Conservation (phyloP, 2,797 vertebrate genomes). For the Meda fulgida region DNA sequence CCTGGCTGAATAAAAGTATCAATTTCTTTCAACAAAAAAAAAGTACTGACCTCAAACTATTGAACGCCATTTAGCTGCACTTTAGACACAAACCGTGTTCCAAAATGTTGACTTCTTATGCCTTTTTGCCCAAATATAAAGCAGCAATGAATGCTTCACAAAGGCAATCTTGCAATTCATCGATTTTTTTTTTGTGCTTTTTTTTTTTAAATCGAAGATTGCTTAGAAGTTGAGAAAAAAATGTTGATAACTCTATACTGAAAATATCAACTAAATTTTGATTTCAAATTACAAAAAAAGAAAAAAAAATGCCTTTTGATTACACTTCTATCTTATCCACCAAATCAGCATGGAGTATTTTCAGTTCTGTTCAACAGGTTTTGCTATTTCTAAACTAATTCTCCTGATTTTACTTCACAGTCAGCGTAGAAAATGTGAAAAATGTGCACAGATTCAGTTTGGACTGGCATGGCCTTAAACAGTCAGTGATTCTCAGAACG, state of each 20-base stretch:
- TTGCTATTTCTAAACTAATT: not conserved
- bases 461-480: not conserved
- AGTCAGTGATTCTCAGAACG: constrained; percentile 7
- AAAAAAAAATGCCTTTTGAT: not conserved
- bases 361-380: not conserved
- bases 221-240: too few species aligned
- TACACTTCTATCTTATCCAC: not conserved
- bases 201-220: too few species aligned
- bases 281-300: not conserved
- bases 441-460: not conserved
- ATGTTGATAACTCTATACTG: not conserved
- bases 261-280: not conserved
- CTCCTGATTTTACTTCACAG: not conserved
- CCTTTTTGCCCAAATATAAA: not conserved
- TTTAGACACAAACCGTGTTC: not conserved
- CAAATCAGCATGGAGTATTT: not conserved
- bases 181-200: too few species aligned
- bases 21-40: not conserved
- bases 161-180: not conserved
- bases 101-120: not conserved
- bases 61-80: too few species aligned
- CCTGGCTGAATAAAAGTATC: not conserved
- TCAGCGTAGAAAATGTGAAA: not conserved
- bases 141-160: not conserved
- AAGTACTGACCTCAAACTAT: not conserved